Conservation (phyloP, 2,888 invertebrate species). For the Heterodera filipjevi region DNA sequence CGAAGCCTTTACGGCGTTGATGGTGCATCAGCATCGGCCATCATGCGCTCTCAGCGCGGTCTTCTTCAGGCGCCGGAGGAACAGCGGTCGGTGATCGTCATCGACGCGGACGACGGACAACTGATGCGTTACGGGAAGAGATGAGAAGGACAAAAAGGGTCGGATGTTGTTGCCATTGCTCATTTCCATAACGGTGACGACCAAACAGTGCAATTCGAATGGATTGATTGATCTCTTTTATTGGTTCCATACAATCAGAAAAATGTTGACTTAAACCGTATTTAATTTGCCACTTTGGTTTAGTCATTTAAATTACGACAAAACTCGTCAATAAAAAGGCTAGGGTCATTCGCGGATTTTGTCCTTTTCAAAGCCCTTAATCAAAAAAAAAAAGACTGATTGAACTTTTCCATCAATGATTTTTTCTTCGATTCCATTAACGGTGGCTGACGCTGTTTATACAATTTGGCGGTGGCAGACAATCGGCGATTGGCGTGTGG, state of each 20-base stretch:
- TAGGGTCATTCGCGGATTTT: too few species aligned
- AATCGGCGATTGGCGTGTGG: conserved; percentile 8
- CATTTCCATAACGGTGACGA: not conserved
- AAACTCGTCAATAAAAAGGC: too few species aligned
- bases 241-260: too few species aligned
- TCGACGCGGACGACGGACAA: conserved; percentile 41
- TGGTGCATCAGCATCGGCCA: conserved; percentile 13
- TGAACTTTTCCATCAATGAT: not conserved
- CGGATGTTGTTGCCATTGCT: not conserved
- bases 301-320: not conserved
- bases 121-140: conserved; percentile 34
- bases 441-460: conserved; percentile 7
- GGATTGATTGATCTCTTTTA: not conserved
- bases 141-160: not conserved
- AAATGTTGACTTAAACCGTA: too few species aligned
- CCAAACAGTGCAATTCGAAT: not conserved
- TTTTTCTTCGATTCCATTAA: not conserved
- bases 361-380: not conserved
- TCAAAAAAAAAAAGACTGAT: not conserved
- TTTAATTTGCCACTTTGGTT: not conserved
- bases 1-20: conserved; percentile 29
- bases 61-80: conserved; percentile 27
- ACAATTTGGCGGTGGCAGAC: conserved; percentile 15
- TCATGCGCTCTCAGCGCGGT: conserved; percentile 31
- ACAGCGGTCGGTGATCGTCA: conserved; percentile 14